These are phyloP conservation scores for Oopsacas minuta DNA, from an alignment of 37 sponge, comb jelly and placozoan species.

Conservation along the genomic window DNA sequence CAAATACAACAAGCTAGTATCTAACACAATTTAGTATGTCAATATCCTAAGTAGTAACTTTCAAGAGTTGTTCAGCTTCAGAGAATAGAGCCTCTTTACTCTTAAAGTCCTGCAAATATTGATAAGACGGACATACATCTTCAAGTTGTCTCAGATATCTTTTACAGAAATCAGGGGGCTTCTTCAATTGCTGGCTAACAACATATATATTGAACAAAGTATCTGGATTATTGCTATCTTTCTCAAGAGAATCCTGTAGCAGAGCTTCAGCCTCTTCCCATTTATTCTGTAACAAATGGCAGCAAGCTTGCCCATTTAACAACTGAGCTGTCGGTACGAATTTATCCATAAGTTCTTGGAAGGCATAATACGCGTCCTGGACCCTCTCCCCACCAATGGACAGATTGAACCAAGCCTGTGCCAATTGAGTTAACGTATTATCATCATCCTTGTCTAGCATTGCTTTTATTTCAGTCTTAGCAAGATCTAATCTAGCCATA, in stretches of 20 bases:
- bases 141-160: conserved; percentile 80
- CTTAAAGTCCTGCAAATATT: conserved; percentile 47
- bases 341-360: conserved; percentile 93
- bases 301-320: conserved; percentile 80
- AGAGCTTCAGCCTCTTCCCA: conserved; percentile 83
- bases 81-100: conserved; percentile 39
- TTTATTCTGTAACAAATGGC: conserved; percentile 73
- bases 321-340: conserved; percentile 79
- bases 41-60: neutral
- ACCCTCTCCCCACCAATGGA: conserved; percentile 82
- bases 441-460: conserved; percentile 96
- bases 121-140: conserved; percentile 70
- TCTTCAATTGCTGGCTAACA: conserved; percentile 75
- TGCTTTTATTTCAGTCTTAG: conserved; percentile 84
- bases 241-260: conserved; percentile 83
- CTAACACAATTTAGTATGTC: neutral
- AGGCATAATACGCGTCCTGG: conserved; percentile 91
- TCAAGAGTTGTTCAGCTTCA: neutral
- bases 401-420: conserved; percentile 84
- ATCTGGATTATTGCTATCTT: conserved; percentile 94
- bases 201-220: conserved; percentile 77
- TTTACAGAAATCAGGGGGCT: conserved; percentile 60
- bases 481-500: conserved; percentile 87
- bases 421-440: conserved; percentile 80
- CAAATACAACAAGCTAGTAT: neutral